A percentile compares a stretch with the other conserved stretches of the same genome.
phyloP scores from a whole-genome alignment of 1,140 invertebrate species.

The Caenorhabditis briggsae region DNA sequence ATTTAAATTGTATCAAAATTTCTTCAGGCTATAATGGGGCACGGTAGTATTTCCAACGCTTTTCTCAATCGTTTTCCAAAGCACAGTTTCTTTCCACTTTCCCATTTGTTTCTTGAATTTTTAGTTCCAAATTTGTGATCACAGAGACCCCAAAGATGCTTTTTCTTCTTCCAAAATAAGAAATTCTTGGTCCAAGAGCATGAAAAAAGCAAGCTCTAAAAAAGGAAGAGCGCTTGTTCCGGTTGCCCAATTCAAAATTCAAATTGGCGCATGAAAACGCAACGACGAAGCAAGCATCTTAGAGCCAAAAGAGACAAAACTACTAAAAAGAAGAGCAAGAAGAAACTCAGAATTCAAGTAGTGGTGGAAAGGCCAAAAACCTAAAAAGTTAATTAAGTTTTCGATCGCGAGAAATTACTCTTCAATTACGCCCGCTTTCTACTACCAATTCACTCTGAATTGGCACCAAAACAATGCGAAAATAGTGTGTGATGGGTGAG shows the following conservation, averaged over 20 bases:
- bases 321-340: not conserved
- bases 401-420: not conserved
- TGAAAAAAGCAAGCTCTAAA: not conserved
- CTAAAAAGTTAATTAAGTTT: slow-evolving; percentile 28
- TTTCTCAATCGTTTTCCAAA: too few relatives aligned
- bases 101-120: too few relatives aligned
- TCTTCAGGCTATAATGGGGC: too few relatives aligned
- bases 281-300: not conserved
- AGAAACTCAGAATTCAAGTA: not conserved
- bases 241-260: slow-evolving; percentile 34
- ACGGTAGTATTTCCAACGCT: too few relatives aligned
- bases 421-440: slow-evolving; percentile 13
- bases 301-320: not conserved
- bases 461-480: not conserved
- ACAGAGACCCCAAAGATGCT: too few relatives aligned
- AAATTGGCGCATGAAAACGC: slow-evolving; percentile 29
- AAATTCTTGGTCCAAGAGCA: slow-evolving; percentile 13
- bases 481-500: not conserved
- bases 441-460: not conserved
- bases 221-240: slow-evolving; percentile 1
- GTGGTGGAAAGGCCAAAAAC: too few relatives aligned
- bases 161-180: too few relatives aligned
- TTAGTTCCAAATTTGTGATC: too few relatives aligned
- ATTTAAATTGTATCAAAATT: too few relatives aligned
- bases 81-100: too few relatives aligned